Conservation (phyloP, 2,797 vertebrate species). For the Phataginus tricuspis region DNA sequence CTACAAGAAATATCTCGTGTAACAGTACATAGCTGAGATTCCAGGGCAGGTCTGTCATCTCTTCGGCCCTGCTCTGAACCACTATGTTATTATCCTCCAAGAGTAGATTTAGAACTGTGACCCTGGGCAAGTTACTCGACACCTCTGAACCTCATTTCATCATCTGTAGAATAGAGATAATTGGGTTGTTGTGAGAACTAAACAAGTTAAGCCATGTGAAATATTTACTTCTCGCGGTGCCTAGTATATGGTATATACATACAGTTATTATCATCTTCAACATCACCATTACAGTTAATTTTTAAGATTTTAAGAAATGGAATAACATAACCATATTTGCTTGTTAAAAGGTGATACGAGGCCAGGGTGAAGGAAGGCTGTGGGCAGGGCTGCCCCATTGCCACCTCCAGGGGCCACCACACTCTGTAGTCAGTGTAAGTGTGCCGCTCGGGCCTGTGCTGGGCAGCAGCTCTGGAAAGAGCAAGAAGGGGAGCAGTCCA, state of each 20-base stretch:
- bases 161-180: not conserved
- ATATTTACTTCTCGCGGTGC: not conserved
- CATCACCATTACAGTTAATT: not conserved
- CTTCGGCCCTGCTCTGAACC: not conserved
- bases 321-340: not conserved
- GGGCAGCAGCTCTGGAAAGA: not conserved
- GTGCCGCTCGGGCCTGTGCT: not conserved
- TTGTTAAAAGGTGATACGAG: not conserved
- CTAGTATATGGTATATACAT: not conserved
- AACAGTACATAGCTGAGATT: not conserved
- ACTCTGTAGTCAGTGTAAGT: not conserved
- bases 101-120: not conserved
- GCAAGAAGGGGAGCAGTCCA: not conserved
- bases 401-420: not conserved
- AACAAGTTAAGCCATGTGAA: not conserved
- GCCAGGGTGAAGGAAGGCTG: too few species aligned
- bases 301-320: not conserved
- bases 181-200: not conserved
- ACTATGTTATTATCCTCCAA: not conserved
- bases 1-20: not conserved
- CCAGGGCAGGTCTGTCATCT: not conserved
- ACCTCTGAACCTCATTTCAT: not conserved
- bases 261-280: not conserved
- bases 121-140: not conserved
- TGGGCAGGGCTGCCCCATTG: not conserved